Base-by-base conservation (phyloP, 2,113 vertebrate species). In the Marmota monax region DNA sequence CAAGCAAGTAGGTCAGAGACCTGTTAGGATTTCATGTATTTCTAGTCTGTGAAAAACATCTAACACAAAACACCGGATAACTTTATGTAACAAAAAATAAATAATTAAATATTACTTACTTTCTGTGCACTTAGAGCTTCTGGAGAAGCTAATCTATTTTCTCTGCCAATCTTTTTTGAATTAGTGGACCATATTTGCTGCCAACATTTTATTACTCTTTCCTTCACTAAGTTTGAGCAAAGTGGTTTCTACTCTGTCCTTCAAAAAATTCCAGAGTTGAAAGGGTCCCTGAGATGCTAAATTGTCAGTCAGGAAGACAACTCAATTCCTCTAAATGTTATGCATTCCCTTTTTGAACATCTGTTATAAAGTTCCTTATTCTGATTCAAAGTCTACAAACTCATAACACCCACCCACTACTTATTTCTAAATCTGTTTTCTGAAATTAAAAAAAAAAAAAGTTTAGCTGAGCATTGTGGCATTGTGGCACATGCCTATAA, bases 401-500 rank as follows among this genome's bases (percentile, higher is more conserved):
- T 42, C 27, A 18, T 88, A 92, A 94, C 13, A 87, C 51, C 90
- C n/a, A 92, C 58, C 79, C 48, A 91, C 45, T 20, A 94, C 70
- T 79, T 96, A 77, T 39, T 96, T 97, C 88, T 89, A 76, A 96
- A 92, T 93, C 76, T 88, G 58, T 48, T 94, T 94, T 93, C 78
- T 95, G 74, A 69, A 96, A 93, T 94, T 85, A 20, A 83, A 93
- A 77, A 95, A 78, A 82, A 76, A 73, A 95, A 83, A 82, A 93
- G 7, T 45, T 45, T 45, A 45, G 45, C 45, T 45, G 45, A 45
- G 45, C 45, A 45, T 9, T 45, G 45, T 45, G 45, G 45, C 45
- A 45, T 9, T 45, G 45, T 45, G 45, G 45, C 45, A 45, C 45
- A 45, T 45, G 45, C 45, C 45, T 45, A 7, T 9, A 45, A 45